Conservation (phyloP, 2,113 vertebrate species). For the Piaya cayana region DNA sequence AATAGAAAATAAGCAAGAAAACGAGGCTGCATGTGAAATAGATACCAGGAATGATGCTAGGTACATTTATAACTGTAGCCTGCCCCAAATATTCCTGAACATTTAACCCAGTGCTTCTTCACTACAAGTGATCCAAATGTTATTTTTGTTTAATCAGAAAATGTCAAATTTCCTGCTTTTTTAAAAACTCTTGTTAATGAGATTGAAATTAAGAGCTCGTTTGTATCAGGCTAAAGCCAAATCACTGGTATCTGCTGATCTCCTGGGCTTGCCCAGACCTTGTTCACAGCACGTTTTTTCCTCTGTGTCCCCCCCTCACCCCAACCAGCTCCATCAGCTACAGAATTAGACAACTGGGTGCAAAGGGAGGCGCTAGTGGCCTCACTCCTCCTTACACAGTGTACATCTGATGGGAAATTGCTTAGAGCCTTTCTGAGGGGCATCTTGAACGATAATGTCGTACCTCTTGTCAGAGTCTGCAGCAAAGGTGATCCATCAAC, state of each 20-base stretch:
- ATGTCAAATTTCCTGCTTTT: not conserved
- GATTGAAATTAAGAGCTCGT: not conserved
- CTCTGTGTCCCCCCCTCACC: not conserved
- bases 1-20: constrained; percentile 12
- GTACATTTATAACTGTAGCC: not conserved
- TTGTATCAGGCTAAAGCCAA: not conserved
- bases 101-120: not conserved
- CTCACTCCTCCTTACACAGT: not conserved
- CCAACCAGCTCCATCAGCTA: not conserved
- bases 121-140: not conserved
- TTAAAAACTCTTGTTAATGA: not conserved
- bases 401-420: not conserved
- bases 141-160: not conserved
- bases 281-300: not conserved
- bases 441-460: not conserved
- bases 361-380: not conserved
- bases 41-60: not conserved
- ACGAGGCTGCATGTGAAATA: not conserved
- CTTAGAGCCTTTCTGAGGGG: not conserved
- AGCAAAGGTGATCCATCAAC: not conserved
- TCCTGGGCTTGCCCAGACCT: not conserved
- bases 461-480: not conserved
- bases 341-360: not conserved
- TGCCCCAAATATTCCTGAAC: not conserved
- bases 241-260: not conserved